These are phyloP conservation scores for Andrena bicolor DNA, from an alignment of 2,888 invertebrate genomes.

Conservation along the genomic window DNA sequence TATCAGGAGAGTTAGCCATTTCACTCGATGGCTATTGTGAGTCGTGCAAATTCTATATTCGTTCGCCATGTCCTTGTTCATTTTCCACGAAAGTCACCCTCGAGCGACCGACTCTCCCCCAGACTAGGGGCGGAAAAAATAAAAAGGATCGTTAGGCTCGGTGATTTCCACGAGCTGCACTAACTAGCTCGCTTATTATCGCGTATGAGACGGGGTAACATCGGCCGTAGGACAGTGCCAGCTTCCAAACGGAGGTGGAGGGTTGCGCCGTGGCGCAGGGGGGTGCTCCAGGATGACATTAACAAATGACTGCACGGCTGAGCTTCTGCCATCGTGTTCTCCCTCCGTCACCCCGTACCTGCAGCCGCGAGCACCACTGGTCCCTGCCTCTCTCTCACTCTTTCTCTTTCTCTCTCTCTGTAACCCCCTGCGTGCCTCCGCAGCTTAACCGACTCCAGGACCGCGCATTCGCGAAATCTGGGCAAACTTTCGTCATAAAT, in stretches of 20 bases:
- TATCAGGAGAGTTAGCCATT: no score
- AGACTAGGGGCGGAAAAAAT: slow-evolving; percentile 6
- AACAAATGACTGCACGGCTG: slow-evolving; percentile 78
- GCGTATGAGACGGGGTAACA: slow-evolving; percentile 62
- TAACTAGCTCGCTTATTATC: slow-evolving; percentile 75
- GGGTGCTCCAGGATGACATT: slow-evolving; percentile 72
- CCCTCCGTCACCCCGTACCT: slow-evolving; percentile 33
- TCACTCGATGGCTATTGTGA: background rate
- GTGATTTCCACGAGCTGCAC: slow-evolving; percentile 37
- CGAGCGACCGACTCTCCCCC: background rate
- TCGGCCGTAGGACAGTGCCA: slow-evolving; percentile 42
- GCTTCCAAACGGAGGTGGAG: slow-evolving; percentile 8
- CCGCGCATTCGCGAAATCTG: slow-evolving; percentile 81
- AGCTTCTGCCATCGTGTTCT: slow-evolving; percentile 67
- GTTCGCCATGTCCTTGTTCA: background rate
- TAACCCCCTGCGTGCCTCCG: slow-evolving; percentile 60
- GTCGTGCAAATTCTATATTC: background rate
- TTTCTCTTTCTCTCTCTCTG: slow-evolving; percentile 27
- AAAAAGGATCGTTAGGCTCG: slow-evolving; percentile 43
- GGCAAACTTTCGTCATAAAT: slow-evolving; percentile 84
- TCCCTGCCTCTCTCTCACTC: background rate
- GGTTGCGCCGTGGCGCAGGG: slow-evolving; percentile 4
- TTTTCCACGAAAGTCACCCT: slow-evolving; percentile 8
- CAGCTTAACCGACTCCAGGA: slow-evolving; percentile 73
- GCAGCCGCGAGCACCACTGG: slow-evolving; percentile 22